These are phyloP conservation scores for Lichenostomus cassidix DNA, from an alignment of 2,113 vertebrate species.

Conservation along the genomic window DNA sequence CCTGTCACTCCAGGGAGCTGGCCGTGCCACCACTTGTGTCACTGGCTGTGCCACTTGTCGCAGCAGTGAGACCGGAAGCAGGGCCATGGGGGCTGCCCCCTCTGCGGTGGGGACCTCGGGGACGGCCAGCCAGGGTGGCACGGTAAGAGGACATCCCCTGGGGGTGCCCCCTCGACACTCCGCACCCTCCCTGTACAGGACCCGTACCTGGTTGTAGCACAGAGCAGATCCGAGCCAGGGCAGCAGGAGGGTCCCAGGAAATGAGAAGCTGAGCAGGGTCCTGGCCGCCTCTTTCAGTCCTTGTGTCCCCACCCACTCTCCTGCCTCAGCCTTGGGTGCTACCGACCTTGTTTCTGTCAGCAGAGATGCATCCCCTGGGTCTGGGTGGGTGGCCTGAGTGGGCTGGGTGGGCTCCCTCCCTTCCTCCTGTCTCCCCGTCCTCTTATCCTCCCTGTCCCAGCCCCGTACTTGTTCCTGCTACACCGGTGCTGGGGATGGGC, in stretches of 20 bases:
- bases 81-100: neutral
- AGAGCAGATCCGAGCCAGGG: neutral
- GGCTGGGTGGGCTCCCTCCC: neutral
- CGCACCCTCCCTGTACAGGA: neutral
- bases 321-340: neutral
- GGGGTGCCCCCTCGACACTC: neutral
- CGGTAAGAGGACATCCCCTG: neutral
- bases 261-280: neutral
- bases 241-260: neutral
- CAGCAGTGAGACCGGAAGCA: rapidly evolving
- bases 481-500: neutral
- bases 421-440: neutral
- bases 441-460: neutral
- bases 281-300: neutral
- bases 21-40: neutral
- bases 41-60: neutral
- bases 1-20: slow-evolving; percentile 3
- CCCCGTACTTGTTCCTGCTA: no score
- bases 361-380: neutral
- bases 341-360: neutral
- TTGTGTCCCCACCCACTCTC: neutral
- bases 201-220: neutral
- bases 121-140: neutral
- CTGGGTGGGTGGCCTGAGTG: neutral
- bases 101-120: neutral